Percentiles rank a stretch among this genome's conserved stretches.
Conservation (phyloP, 2,888 invertebrate genomes). For the Nymphalis polychloros region DNA sequence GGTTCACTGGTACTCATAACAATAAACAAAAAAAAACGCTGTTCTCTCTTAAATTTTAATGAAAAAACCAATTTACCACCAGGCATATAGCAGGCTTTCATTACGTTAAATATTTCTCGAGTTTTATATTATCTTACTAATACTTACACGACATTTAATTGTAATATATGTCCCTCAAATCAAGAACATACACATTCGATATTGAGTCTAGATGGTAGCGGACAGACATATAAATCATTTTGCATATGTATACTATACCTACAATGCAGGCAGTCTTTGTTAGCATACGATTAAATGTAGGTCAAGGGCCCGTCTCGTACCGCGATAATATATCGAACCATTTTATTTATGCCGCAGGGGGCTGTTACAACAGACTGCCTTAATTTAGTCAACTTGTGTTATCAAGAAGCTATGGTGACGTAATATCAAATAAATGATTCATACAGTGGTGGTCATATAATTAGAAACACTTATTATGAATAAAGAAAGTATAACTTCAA, state of each 20-base stretch:
- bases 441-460: too few species aligned
- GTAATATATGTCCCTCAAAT: too few species aligned
- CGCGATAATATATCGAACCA: constrained; percentile 48
- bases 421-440: not conserved
- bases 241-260: constrained; percentile 6
- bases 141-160: too few species aligned
- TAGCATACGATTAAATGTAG: constrained; percentile 43
- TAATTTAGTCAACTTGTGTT: constrained; percentile 36
- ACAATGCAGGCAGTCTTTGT: constrained; percentile 33
- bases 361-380: constrained; percentile 40
- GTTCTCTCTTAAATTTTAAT: too few species aligned
- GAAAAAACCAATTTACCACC: too few species aligned
- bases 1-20: too few species aligned
- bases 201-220: not conserved
- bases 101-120: too few species aligned
- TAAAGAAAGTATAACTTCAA: too few species aligned
- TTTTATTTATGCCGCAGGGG: constrained; percentile 44
- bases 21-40: too few species aligned
- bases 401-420: constrained; percentile 26
- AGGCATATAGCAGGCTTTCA: too few species aligned
- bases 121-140: too few species aligned
- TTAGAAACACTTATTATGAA: too few species aligned
- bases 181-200: not conserved
- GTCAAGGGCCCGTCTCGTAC: constrained; percentile 48
- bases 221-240: constrained; percentile 15